These are phyloP conservation scores for Salpingus planirostris DNA, from an alignment of 2,888 invertebrate genomes.

Conservation along the genomic window DNA sequence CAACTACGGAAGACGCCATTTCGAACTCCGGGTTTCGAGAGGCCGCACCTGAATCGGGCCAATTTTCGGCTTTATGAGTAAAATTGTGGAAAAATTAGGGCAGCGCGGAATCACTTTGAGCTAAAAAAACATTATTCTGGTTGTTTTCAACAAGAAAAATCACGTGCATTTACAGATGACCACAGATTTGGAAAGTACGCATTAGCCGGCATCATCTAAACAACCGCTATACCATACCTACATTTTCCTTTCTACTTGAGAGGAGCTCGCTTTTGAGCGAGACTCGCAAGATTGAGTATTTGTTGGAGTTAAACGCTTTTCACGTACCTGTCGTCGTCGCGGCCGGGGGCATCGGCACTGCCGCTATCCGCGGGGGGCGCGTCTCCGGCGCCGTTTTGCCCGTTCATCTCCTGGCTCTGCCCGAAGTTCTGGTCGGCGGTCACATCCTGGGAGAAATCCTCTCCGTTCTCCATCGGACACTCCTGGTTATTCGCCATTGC, in stretches of 20 bases:
- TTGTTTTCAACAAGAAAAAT: slow-evolving; percentile 13
- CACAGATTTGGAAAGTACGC: slow-evolving; percentile 21
- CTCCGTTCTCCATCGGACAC: slow-evolving; percentile 65
- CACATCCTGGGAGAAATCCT: slow-evolving; percentile 71
- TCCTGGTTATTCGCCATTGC: slow-evolving; percentile 55
- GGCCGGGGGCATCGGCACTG: slow-evolving; percentile 65
- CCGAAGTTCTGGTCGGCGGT: slow-evolving; percentile 50
- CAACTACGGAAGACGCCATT: slow-evolving; percentile 22
- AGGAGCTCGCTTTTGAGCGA: neutral
- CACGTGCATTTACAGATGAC: slow-evolving; percentile 22
- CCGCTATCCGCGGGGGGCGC: slow-evolving; percentile 59
- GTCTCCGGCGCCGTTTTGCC: slow-evolving; percentile 49
- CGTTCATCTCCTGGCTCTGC: slow-evolving; percentile 24
- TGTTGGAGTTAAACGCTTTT: no score
- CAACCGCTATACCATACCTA: neutral
- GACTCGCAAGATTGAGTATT: no score
- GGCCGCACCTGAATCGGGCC: slow-evolving; percentile 13
- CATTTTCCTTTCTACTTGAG: neutral
- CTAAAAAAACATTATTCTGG: slow-evolving; percentile 19
- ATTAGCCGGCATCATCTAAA: slow-evolving; percentile 9
- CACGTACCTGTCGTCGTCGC: slow-evolving; percentile 72
- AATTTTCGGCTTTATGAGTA: no score
- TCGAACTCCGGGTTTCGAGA: slow-evolving; percentile 21
- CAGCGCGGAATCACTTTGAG: slow-evolving; percentile 22
- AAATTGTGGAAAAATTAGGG: slow-evolving; percentile 23